Base-by-base conservation (phyloP, 30 jellyfish, hydroid and myxozoan genomes). In the Cassiopea andromeda region DNA sequence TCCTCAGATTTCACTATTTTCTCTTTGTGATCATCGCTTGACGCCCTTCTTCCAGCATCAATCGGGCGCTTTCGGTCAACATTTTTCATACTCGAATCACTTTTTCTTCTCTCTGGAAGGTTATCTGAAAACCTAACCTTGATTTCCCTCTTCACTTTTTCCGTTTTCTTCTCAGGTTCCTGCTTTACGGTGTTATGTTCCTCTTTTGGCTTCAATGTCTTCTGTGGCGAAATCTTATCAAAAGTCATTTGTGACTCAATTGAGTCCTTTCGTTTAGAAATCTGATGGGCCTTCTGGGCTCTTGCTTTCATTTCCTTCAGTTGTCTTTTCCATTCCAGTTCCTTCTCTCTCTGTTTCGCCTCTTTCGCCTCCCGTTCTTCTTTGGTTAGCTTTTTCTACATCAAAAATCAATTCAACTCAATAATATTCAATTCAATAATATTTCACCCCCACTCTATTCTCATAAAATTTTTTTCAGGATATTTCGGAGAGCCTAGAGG, bases 281-380 rank as follows among this genome's bases (percentile, higher is more conserved):
- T 81, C 84, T 75, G 54, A 47, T 87, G 88, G n/a, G 94, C 94
- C 76, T 87, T 87, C 77, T 60, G 46, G 44, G 86, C 84, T 54
- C 94, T 76, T 60, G 81, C 94, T 48, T 87, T 87, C 91, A 80
- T 88, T 50, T 79, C 95, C 48, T 88, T 80, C 82, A 88, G 73
- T 60, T 73, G 86, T 27, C 87, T 78, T 61, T 88, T 72, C 90
- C 91, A 79, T 72, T 88, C 91, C 47, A 68, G 66, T 70, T 79
- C 90, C 61, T 88, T 71, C 78, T 88, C 95, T 16, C 67, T 44
- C 77, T 73, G 64, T 19, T 50, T 78, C 14, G 90, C 95, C 47
- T 88, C 91, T 19, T 48, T 72, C 66, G 88, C 87, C 73, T 79
- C 91, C 70, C 78, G 70, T 9, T 88, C 95, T 79, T 88, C 95